Percentiles rank a stretch among this genome's conserved stretches.
Evolutionary conservation across 1,140 invertebrate species (phyloP).

Genomic region (Drosophila chauvacae): DNA sequence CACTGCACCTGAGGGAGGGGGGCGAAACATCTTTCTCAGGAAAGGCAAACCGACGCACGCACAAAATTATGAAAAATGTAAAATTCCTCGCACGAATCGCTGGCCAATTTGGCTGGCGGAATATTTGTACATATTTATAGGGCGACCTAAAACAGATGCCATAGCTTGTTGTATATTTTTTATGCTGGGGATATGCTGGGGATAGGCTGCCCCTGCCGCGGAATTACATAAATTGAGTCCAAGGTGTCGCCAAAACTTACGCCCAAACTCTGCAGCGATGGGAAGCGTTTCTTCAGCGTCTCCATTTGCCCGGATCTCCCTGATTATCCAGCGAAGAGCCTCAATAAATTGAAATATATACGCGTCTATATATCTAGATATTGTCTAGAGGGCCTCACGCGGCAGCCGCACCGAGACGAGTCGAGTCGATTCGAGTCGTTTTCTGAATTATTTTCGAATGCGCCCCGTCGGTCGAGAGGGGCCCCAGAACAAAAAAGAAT

Average conservation of each 20-base stretch:
- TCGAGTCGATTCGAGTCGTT: constrained; percentile 70
- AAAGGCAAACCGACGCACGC: constrained; percentile 35
- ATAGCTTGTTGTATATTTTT: background rate
- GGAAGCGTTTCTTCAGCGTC: constrained; percentile 84
- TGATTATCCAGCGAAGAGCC: constrained; percentile 16
- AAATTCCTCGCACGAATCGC: constrained; percentile 40
- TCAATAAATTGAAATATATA: constrained; percentile 48
- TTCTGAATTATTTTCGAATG: constrained; percentile 78
- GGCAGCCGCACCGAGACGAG: constrained; percentile 60
- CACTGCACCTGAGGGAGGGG: constrained; percentile 42
- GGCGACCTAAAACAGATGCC: constrained; percentile 29
- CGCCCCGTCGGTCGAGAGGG: constrained; percentile 32
- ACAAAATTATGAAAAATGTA: constrained; percentile 46
- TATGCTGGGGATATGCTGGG: too few species aligned
- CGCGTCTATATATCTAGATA: constrained; percentile 44
- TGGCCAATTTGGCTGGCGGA: constrained; percentile 33
- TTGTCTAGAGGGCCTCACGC: constrained; percentile 45
- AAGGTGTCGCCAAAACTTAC: constrained; percentile 72
- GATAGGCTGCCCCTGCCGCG: background rate
- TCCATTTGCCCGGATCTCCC: constrained; percentile 55
- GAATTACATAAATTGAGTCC: constrained; percentile 63
- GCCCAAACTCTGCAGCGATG: constrained; percentile 84
- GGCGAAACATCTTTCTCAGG: background rate
- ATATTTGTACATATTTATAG: constrained; percentile 39
- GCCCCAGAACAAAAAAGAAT: constrained; percentile 29